Conservation (phyloP, 2,888 invertebrate genomes). For the Nesidiocoris tenuis region DNA sequence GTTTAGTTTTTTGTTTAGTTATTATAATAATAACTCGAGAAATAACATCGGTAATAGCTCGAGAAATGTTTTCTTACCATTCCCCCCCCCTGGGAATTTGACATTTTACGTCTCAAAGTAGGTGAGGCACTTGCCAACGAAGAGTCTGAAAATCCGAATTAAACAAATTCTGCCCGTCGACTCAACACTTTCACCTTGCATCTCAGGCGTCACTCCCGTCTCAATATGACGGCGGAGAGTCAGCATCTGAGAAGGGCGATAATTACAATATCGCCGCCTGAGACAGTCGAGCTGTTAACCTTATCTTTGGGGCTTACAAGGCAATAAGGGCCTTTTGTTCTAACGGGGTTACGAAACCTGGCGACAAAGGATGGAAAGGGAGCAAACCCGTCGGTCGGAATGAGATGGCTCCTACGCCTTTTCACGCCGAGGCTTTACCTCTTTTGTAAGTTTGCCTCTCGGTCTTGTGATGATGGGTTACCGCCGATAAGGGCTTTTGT, state of each 20-base stretch:
- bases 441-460: not conserved
- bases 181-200: too few relatives aligned
- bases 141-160: too few relatives aligned
- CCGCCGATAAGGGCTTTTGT: not conserved
- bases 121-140: too few relatives aligned
- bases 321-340: not conserved
- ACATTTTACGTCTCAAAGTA: too few relatives aligned
- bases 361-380: not conserved
- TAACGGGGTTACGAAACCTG: not conserved
- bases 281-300: not conserved
- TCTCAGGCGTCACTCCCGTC: too few relatives aligned
- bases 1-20: too few relatives aligned
- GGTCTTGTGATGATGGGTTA: not conserved
- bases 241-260: not conserved
- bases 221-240: not conserved
- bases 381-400: not conserved
- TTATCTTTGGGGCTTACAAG: not conserved
- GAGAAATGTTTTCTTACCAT: too few relatives aligned
- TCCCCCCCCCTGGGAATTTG: too few relatives aligned
- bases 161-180: too few relatives aligned
- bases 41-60: too few relatives aligned
- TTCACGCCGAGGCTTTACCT: not conserved
- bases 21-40: too few relatives aligned
- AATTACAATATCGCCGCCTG: not conserved
- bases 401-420: not conserved